Conservation (phyloP, 2,888 invertebrate species). For the Lepidonotus clava region DNA sequence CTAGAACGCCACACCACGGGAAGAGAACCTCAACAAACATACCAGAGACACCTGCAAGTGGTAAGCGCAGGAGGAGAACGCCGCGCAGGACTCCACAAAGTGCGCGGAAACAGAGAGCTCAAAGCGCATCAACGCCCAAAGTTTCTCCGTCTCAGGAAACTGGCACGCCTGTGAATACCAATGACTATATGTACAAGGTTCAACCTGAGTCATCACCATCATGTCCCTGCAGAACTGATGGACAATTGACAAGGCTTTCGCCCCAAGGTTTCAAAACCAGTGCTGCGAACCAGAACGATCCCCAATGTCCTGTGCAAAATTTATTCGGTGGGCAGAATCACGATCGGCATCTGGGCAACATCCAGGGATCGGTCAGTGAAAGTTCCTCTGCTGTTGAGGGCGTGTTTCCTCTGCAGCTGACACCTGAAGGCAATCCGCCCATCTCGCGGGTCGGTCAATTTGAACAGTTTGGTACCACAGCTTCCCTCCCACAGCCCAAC, state of each 20-base stretch:
- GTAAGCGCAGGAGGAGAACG: neutral
- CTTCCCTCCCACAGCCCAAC: neutral
- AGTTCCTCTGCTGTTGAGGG: too few relatives aligned
- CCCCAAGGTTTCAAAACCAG: too few relatives aligned
- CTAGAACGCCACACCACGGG: neutral
- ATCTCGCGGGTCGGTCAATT: neutral
- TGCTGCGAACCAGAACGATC: neutral
- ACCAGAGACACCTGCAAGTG: neutral
- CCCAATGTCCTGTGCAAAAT: neutral
- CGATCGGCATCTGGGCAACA: too few relatives aligned
- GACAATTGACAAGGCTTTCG: too few relatives aligned
- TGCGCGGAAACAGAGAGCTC: too few relatives aligned
- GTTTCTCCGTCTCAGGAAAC: too few relatives aligned
- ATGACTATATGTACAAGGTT: too few relatives aligned
- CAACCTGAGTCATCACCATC: neutral
- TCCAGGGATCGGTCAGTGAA: neutral
- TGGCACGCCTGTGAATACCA: too few relatives aligned
- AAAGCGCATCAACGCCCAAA: too few relatives aligned
- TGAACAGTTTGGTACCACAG: neutral
- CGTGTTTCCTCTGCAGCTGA: conserved; percentile 21
- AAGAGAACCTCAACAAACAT: neutral
- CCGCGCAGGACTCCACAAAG: neutral
- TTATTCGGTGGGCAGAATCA: too few relatives aligned
- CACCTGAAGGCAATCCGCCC: neutral
- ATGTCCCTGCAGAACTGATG: neutral